Evolutionary conservation across 2,797 vertebrate species (phyloP).

Genomic region (Crax fasciolata): DNA sequence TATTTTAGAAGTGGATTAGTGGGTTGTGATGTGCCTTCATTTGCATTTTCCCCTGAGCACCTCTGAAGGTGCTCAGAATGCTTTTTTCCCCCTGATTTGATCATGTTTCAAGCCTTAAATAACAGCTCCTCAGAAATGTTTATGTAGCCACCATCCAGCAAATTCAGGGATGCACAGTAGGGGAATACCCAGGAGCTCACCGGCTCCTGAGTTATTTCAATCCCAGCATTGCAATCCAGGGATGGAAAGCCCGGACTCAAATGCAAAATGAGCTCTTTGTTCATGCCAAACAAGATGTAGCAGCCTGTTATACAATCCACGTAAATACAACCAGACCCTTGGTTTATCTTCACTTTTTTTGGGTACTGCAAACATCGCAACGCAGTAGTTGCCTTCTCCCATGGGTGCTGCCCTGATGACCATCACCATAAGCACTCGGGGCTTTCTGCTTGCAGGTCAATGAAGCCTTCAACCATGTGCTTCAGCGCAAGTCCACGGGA

Average conservation of each 20-base stretch:
- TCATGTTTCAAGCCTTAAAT: not conserved
- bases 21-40: not conserved
- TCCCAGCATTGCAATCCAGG: not conserved
- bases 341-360: not conserved
- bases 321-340: not conserved
- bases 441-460: constrained; percentile 35
- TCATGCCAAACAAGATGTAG: not conserved
- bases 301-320: not conserved
- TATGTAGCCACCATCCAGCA: not conserved
- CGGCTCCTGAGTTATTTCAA: not conserved
- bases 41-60: not conserved
- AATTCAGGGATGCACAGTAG: not conserved
- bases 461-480: constrained; percentile 34
- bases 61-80: not conserved
- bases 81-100: not conserved
- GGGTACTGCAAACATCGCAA: not conserved
- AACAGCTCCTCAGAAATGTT: not conserved
- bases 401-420: fast-evolving
- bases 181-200: not conserved
- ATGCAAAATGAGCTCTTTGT: not conserved
- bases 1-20: constrained; percentile 5
- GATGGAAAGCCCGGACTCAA: not conserved
- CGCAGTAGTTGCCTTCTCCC: not conserved
- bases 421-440: not conserved
- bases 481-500: constrained; percentile 45